A percentile compares a stretch with the other conserved stretches of the same genome.
Conservation (phyloP, 2,888 invertebrate species). For the Cantharis nigra region DNA sequence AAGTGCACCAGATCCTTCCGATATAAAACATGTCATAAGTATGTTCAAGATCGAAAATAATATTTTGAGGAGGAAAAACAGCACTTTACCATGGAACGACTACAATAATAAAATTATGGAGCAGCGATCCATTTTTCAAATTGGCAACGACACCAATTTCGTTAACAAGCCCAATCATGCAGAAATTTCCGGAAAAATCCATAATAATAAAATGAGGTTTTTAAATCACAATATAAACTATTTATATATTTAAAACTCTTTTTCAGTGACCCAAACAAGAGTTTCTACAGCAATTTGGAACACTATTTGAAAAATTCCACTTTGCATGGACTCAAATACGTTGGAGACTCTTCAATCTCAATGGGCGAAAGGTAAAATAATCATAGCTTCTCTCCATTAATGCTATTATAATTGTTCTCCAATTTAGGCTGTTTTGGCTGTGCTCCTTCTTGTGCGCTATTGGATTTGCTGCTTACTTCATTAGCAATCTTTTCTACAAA, state of each 20-base stretch:
- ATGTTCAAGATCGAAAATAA: background rate
- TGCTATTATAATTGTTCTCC: background rate
- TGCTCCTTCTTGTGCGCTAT: slow-evolving; percentile 69
- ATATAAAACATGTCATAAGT: background rate
- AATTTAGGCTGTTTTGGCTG: slow-evolving; percentile 69
- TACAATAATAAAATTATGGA: background rate
- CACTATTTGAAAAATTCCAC: slow-evolving; percentile 8
- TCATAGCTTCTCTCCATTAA: background rate
- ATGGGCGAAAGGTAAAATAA: slow-evolving; percentile 15
- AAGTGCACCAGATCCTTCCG: background rate
- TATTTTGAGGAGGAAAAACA: background rate
- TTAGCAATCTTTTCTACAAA: slow-evolving; percentile 71
- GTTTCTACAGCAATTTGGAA: background rate
- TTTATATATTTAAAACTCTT: background rate
- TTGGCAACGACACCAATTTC: background rate
- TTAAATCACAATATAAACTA: background rate
- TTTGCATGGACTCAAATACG: slow-evolving; percentile 21
- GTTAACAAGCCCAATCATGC: background rate
- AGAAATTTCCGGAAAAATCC: background rate
- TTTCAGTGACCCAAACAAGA: background rate
- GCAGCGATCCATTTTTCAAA: background rate
- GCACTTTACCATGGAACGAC: background rate
- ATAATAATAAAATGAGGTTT: background rate
- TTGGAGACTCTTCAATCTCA: slow-evolving; percentile 14
- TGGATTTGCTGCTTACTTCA: slow-evolving; percentile 70